These are phyloP conservation scores for Mus spretus DNA, from an alignment of 2,797 vertebrate species.

Conservation along the genomic window DNA sequence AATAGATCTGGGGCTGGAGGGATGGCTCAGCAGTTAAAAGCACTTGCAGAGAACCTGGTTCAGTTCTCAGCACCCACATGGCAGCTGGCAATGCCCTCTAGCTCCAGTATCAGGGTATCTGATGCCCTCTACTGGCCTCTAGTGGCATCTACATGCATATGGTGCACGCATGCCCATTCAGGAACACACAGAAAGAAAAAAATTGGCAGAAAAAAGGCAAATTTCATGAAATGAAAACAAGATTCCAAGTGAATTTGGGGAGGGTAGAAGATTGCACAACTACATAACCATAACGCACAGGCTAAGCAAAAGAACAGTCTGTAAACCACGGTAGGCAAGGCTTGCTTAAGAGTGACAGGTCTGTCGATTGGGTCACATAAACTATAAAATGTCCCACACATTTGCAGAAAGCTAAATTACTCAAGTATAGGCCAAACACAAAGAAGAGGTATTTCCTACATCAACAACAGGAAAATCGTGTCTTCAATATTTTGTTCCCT, in stretches of 20 bases:
- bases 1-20: neutral
- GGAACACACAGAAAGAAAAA: neutral
- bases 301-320: neutral
- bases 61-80: neutral
- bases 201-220: neutral
- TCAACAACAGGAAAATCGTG: neutral
- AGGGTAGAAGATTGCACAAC: neutral
- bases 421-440: constrained; percentile 54
- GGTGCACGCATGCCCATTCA: neutral
- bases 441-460: constrained; percentile 1
- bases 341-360: neutral
- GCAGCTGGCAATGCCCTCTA: neutral
- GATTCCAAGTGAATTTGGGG: constrained; percentile 23
- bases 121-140: neutral
- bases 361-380: neutral
- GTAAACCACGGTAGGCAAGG: neutral
- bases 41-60: neutral
- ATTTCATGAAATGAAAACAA: constrained; percentile 41
- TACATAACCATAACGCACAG: neutral
- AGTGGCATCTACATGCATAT: neutral
- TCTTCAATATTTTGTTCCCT: neutral
- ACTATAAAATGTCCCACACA: neutral
- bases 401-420: neutral
- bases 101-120: neutral
- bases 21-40: neutral